Evolutionary conservation across 2,113 vertebrate genomes (phyloP), one percentile per base, ranked within the genome.

Genomic region (Dicentrarchus labrax): DNA sequence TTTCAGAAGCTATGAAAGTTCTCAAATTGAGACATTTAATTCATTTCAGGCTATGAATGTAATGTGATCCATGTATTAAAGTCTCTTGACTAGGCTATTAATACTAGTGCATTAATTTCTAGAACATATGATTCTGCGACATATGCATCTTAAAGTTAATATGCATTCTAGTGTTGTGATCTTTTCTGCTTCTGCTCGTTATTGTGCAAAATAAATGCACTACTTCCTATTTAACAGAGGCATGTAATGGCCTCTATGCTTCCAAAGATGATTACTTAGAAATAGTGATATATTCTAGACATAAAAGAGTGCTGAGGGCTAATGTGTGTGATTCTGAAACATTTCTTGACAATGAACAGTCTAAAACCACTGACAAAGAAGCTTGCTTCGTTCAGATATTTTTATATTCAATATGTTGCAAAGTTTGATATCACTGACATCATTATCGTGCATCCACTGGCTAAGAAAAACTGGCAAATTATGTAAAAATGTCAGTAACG

Each of bases 371-470:
- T 61, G 51, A 87, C 62, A 78, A 80, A 80, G 41, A 88, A 68
- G 78, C 80, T 88, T 69, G 38, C 24, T 82, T 69, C 76, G 54
- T 84, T 91, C 80, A 78, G 76, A 65, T 59, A 53, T 84, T 74
- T 66, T 76, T 67, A 82, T 80, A 53, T 67, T 89, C 65, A 78
- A 68, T 76, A 70, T 56, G 60, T 36, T 78, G 65, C 57, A 84
- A 84, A 72, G 30, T 82, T 51, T 80, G 51, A 57, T 50, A 85
- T 84, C 51, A 75, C 38, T 62, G 67, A 93, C 78, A 85, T 90
- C 81, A 84, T 57, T 54, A 62, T 86, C 30, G 67, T 91, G 89
- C 78, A 76, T 80, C 80, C 83, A 88, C 72, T 90, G 78, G 56
- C 72, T 75, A 83, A 87, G 65, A 84, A 83, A 88, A 72, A 82